phyloP scores from a whole-genome alignment of 2,797 vertebrate genomes.

The Heterohyrax brucei region DNA sequence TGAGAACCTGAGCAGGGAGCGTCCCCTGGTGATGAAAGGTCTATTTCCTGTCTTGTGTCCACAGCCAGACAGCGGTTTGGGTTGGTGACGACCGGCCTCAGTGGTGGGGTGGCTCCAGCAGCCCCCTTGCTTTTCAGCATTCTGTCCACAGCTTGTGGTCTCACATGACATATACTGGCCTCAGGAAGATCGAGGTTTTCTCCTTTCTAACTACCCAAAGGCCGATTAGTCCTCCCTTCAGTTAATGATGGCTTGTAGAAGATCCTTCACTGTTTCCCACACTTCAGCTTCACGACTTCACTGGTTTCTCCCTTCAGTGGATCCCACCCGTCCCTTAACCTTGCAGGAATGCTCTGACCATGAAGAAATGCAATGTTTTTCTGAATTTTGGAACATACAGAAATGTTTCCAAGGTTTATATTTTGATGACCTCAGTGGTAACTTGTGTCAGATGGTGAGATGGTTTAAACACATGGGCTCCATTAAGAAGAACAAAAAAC shows the following conservation, averaged over 20 bases:
- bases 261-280: fast-evolving
- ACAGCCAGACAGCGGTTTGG: fast-evolving
- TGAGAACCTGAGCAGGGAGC: background rate
- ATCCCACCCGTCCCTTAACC: background rate
- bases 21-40: fast-evolving
- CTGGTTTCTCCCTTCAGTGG: background rate
- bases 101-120: background rate
- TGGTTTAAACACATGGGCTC: fast-evolving
- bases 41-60: background rate
- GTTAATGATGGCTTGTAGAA: fast-evolving
- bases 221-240: background rate
- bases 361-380: background rate
- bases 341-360: background rate
- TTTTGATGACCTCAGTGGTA: background rate
- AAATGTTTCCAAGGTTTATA: background rate
- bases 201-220: fast-evolving
- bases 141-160: fast-evolving
- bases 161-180: background rate
- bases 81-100: fast-evolving
- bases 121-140: too few species aligned
- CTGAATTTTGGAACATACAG: background rate
- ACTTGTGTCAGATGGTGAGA: background rate
- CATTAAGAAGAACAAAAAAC: background rate
- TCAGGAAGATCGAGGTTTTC: background rate
- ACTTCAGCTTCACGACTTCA: background rate